Conservation (phyloP, 2,888 invertebrate genomes). For the Drosophila pseudotalamancana region DNA sequence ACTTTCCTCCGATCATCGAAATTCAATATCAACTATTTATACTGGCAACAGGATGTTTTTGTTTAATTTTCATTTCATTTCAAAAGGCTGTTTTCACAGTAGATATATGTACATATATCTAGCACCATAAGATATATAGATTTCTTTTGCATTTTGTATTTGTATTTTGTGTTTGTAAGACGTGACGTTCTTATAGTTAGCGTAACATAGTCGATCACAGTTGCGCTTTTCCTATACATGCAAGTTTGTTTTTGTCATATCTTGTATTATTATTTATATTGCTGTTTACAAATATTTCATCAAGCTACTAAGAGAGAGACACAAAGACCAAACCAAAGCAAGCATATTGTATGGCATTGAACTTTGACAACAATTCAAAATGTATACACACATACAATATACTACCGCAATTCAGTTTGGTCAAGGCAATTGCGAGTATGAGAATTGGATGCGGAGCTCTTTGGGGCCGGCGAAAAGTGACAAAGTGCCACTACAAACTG, state of each 20-base stretch:
- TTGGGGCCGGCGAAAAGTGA: conserved; percentile 40
- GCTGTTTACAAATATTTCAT: conserved; percentile 29
- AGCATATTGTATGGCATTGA: conserved; percentile 60
- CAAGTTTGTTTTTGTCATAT: conserved; percentile 30
- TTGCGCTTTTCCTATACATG: conserved; percentile 13
- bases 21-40: too few relatives aligned
- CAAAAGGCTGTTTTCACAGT: too few relatives aligned
- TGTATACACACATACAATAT: conserved; percentile 11
- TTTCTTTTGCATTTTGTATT: too few relatives aligned
- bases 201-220: too few relatives aligned
- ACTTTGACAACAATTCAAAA: conserved; percentile 49
- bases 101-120: too few relatives aligned
- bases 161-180: too few relatives aligned
- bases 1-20: too few relatives aligned
- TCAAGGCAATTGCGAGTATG: conserved; percentile 59
- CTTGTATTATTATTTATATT: conserved; percentile 38
- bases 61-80: too few relatives aligned
- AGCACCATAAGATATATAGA: too few relatives aligned
- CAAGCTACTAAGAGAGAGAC: conserved; percentile 26
- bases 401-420: conserved; percentile 46
- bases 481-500: conserved; percentile 69
- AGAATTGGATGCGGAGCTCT: conserved; percentile 8
- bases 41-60: too few relatives aligned
- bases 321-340: conserved; percentile 22
- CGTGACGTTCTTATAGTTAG: too few relatives aligned